Evolutionary conservation across 2,797 vertebrate species (phyloP).

Genomic region (Myotis planiceps): DNA sequence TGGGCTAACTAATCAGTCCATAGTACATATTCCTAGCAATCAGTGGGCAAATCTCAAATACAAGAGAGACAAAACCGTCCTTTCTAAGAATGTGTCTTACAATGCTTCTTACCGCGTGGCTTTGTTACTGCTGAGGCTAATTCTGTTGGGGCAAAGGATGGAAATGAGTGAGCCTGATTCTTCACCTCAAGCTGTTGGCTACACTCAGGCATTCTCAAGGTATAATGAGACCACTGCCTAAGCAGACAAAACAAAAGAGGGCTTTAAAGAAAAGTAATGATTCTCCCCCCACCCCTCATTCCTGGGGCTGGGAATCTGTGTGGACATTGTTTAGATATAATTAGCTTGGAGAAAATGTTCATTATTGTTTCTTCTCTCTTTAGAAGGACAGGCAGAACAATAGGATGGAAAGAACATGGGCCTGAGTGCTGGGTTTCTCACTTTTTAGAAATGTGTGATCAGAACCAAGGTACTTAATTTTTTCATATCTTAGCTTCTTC

Average conservation of each 20-base stretch:
- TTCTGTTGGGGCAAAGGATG: not conserved
- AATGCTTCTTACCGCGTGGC: not conserved
- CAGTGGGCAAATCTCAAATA: conserved; percentile 36
- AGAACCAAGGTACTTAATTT: not conserved
- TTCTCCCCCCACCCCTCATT: not conserved
- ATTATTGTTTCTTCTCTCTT: not conserved
- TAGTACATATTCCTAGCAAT: not conserved
- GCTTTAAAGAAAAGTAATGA: conserved; percentile 15
- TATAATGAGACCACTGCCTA: conserved; percentile 17
- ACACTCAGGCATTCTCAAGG: conserved; percentile 27
- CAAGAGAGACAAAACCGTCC: conserved; percentile 19
- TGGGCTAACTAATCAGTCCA: conserved; percentile 2
- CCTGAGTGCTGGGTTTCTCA: not conserved
- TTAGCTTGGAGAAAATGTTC: not conserved
- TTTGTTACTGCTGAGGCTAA: not conserved
- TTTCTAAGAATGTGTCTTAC: conserved; percentile 25
- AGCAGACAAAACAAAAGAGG: conserved; percentile 22
- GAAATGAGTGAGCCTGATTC: not conserved
- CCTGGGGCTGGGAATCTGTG: not conserved
- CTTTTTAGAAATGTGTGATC: not conserved
- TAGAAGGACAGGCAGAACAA: not conserved
- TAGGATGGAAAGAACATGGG: not conserved
- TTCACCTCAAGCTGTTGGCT: conserved; percentile 1
- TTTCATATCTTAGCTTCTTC: not conserved
- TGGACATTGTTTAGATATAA: not conserved